phyloP scores from a whole-genome alignment of 2,797 vertebrate species.

The Pangasius mekongensis region DNA sequence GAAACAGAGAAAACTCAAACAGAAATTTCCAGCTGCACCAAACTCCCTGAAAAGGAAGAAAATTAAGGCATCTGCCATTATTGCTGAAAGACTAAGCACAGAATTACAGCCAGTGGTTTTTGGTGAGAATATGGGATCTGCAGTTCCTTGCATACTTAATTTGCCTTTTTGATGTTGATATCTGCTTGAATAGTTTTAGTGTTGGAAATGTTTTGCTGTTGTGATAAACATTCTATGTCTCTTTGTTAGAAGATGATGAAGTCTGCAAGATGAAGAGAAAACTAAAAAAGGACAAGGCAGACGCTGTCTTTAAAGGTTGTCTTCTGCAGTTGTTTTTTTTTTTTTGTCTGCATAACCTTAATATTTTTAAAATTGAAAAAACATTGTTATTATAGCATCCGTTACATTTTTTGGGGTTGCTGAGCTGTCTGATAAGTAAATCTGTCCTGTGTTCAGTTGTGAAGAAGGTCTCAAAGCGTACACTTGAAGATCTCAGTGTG shows the following conservation, averaged over 20 bases:
- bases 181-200: neutral
- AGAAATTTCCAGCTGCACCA: conserved; percentile 77
- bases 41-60: conserved; percentile 82
- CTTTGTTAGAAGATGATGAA: conserved; percentile 33
- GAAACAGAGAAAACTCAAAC: conserved; percentile 83
- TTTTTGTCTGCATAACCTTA: neutral
- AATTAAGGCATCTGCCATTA: conserved; percentile 62
- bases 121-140: conserved; percentile 68
- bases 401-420: neutral
- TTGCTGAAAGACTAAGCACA: conserved; percentile 39
- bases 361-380: neutral
- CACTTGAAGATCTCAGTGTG: conserved; percentile 70
- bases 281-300: conserved; percentile 21
- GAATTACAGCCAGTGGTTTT: conserved; percentile 73
- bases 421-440: neutral
- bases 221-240: neutral
- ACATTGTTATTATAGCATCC: neutral
- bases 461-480: conserved; percentile 75
- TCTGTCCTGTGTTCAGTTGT: conserved; percentile 34
- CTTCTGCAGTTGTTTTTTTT: neutral
- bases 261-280: conserved; percentile 20
- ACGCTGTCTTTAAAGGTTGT: conserved; percentile 44
- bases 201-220: neutral
- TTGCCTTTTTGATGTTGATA: neutral
- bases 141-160: neutral